Base-by-base conservation (phyloP, 2,888 invertebrate species). In the Hypselothyrea guttata region DNA sequence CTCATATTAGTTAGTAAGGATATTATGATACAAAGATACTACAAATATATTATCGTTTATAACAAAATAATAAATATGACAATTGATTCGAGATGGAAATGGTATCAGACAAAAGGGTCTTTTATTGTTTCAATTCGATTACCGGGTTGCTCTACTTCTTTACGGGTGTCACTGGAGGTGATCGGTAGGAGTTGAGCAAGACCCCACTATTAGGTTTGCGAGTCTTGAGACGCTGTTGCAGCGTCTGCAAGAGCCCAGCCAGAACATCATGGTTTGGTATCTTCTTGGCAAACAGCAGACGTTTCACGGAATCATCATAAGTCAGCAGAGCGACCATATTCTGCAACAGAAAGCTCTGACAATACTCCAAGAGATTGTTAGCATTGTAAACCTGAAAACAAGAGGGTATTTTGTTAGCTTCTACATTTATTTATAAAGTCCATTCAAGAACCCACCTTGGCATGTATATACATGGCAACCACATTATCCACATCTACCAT, bases 301-400 rank as follows among this genome's bases (percentile, higher is more conserved):
- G 93, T 87, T 97, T 95, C 0, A 97, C 96, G 0, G 96, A 96
- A 88, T 97, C 97, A 84, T 97, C 97, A 86, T 96, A 97, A 0
- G 96, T 97, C 42, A 97, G 91, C 18, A 97, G 91, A n/a, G 96
- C 96, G n/a, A 97, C 96, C 96, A 97, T 96, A 87, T 97, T 97
- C 90, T 97, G 97, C 40, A 97, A 92, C 18, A 97, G 91, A 88
- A 96, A 97, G 47, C 96, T 96, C 91, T 97, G 97, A 87, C 97
- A 97, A 89, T 96, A 97, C 90, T 97, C 96, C 84, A 97, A 90
- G 33, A 97, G 91, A 88, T 96, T 95, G 30, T 93, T 93, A 22
- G 97, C 97, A 84, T 95, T 96, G 87, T 97, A 97, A 12, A 97
- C 96, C 95, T 95, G 84, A 12, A 18, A 2, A 0, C 0, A 0